Percentiles rank a stretch among this genome's conserved stretches.
These are phyloP conservation scores for Hermaeophaga mercurialis DNA, from an alignment of 2,888 invertebrate genomes.

Conservation along the genomic window DNA sequence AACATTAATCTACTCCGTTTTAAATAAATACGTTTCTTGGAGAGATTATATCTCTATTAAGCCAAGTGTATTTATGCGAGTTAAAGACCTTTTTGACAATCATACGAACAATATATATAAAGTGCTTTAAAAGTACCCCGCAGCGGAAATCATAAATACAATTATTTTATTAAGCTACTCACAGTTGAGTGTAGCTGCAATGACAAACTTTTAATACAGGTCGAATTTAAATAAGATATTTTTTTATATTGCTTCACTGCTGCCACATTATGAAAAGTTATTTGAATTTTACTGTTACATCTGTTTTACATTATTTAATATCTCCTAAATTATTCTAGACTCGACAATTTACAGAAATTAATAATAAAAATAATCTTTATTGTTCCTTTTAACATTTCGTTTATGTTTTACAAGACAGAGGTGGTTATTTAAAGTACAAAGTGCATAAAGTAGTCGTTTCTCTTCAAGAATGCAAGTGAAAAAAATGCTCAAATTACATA, in stretches of 20 bases:
- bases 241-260: background rate
- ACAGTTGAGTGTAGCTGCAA: constrained; percentile 3
- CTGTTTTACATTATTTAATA: constrained; percentile 1
- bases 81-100: constrained; percentile 9
- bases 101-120: constrained; percentile 2
- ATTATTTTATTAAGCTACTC: constrained; percentile 12
- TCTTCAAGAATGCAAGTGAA: too few relatives aligned
- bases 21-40: constrained; percentile 7
- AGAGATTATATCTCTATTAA: background rate
- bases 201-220: constrained; percentile 10
- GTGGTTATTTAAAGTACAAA: too few relatives aligned
- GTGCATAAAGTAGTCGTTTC: too few relatives aligned
- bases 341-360: too few relatives aligned
- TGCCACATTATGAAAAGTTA: background rate
- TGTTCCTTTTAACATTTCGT: too few relatives aligned
- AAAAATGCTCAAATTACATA: too few relatives aligned
- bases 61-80: constrained; percentile 6
- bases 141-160: constrained; percentile 15
- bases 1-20: constrained; percentile 9
- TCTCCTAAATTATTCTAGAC: too few relatives aligned
- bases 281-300: background rate
- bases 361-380: too few relatives aligned
- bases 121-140: constrained; percentile 9
- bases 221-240: constrained; percentile 11
- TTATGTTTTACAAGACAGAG: too few relatives aligned